A percentile compares a stretch with the other conserved stretches of the same genome.
phyloP scores from a whole-genome alignment of 2,113 vertebrate species.

The Ictalurus punctatus region DNA sequence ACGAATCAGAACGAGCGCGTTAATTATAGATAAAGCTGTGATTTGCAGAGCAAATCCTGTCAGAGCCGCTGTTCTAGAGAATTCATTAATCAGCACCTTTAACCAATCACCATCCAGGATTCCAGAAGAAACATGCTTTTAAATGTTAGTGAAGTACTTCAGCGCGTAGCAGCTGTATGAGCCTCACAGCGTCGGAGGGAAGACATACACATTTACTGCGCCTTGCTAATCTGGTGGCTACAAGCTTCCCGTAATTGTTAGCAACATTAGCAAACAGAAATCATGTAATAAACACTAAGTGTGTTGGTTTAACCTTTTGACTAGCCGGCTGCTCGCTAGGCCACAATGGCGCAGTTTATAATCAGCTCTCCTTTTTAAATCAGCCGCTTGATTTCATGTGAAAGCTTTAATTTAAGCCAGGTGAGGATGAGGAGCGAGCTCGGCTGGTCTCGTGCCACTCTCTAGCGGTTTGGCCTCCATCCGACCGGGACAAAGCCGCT shows the following conservation, averaged over 20 bases:
- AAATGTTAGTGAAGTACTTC: not conserved
- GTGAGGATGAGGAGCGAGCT: constrained; percentile 25
- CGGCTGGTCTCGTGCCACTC: constrained; percentile 29
- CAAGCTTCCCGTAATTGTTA: not conserved
- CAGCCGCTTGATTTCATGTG: constrained; percentile 34
- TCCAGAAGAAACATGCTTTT: too few relatives aligned
- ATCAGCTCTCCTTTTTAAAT: constrained; percentile 29
- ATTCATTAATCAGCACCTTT: not conserved
- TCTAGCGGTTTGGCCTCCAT: constrained; percentile 46
- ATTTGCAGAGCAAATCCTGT: too few relatives aligned
- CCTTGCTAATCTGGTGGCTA: not conserved
- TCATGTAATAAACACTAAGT: not conserved
- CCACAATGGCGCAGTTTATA: not conserved
- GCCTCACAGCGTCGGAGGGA: too few relatives aligned
- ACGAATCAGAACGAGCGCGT: not conserved
- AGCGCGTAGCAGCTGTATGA: not conserved
- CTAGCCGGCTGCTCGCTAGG: not conserved
- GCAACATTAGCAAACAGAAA: not conserved
- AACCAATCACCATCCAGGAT: not conserved
- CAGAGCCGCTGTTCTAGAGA: not conserved
- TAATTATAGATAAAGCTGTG: not conserved
- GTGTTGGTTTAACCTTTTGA: not conserved
- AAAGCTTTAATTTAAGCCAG: constrained; percentile 30
- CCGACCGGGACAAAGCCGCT: constrained; percentile 65
- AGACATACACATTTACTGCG: not conserved